A percentile compares a stretch with the other conserved stretches of the same genome.
Conservation (phyloP, 2,797 vertebrate species). For the Pipistrellus pygmaeus region DNA sequence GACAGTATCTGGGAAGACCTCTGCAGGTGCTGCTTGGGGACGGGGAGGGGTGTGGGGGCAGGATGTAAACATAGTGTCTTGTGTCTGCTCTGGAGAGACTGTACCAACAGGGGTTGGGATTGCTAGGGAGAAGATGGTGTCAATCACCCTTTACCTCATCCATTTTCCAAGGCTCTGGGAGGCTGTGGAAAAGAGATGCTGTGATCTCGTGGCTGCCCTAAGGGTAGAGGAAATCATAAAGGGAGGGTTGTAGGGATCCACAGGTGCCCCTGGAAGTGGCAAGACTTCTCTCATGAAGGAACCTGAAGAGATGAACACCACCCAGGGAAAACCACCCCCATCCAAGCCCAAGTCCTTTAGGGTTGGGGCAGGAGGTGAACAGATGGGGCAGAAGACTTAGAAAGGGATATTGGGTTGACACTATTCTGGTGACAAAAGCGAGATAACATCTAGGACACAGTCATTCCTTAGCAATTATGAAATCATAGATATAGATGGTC, state of each 20-base stretch:
- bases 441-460: neutral
- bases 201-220: accelerated
- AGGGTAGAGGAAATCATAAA: neutral
- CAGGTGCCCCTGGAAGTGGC: no score
- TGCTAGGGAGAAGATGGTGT: neutral
- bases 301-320: neutral
- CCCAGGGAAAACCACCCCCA: neutral
- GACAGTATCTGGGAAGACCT: neutral
- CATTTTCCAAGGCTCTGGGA: neutral
- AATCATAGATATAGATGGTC: neutral
- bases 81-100: neutral
- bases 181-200: neutral
- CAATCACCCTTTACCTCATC: neutral
- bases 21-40: neutral
- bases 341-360: neutral
- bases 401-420: neutral
- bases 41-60: no score
- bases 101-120: neutral
- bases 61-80: neutral
- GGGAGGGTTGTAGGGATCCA: neutral
- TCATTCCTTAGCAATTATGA: neutral
- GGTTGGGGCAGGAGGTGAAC: neutral
- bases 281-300: neutral
- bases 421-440: neutral
- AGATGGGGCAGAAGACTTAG: neutral